phyloP scores from a whole-genome alignment of 2,113 vertebrate genomes.

The Menura novaehollandiae region DNA sequence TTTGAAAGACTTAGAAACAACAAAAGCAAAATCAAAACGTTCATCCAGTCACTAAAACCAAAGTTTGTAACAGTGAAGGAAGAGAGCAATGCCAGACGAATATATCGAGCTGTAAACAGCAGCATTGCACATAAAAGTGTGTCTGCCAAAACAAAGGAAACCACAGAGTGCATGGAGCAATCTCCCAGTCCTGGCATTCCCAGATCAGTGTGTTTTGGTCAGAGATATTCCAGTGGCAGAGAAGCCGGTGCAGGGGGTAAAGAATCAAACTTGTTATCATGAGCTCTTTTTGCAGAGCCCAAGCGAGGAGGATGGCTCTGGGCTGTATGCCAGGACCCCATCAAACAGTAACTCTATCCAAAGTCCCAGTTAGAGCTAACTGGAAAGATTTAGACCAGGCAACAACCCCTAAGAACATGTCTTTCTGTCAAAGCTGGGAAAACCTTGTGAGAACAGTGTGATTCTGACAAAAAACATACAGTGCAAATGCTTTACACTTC shows the following conservation, averaged over 20 bases:
- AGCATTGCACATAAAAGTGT: neutral
- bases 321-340: neutral
- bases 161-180: neutral
- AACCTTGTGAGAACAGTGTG: neutral
- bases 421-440: neutral
- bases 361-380: neutral
- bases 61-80: neutral
- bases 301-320: neutral
- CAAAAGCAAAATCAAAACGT: neutral
- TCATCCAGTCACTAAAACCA: neutral
- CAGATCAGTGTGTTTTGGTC: neutral
- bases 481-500: neutral
- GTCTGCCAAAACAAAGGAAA: neutral
- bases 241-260: neutral
- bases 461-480: neutral
- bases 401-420: neutral
- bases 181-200: neutral
- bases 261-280: neutral
- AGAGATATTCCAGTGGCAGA: neutral
- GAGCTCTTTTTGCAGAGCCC: neutral
- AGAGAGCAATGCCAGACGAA: neutral
- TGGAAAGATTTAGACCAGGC: neutral
- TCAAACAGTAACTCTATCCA: neutral
- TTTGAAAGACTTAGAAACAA: neutral
- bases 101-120: neutral